These are phyloP conservation scores for Pogoniulus pusillus DNA, from an alignment of 2,797 vertebrate genomes.

Conservation along the genomic window DNA sequence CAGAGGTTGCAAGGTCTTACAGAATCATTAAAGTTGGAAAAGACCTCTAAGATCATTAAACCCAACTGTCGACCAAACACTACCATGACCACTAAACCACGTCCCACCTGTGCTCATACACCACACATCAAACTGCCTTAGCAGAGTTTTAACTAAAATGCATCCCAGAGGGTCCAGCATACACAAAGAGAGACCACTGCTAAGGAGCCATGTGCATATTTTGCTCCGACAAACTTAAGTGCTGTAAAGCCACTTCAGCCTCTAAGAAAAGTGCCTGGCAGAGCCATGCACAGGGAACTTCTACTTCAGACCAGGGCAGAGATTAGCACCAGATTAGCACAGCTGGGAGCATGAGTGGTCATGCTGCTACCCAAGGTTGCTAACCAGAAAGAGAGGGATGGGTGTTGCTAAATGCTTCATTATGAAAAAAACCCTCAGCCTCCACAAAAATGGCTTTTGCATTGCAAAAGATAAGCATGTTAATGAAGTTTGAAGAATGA, in stretches of 20 bases:
- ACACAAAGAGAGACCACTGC: accelerated
- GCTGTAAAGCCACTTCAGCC: background rate
- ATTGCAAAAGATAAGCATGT: background rate
- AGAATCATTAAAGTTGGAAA: no score
- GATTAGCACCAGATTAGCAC: background rate
- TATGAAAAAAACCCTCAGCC: background rate
- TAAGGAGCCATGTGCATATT: accelerated
- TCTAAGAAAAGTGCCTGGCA: background rate
- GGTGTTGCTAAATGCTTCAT: background rate
- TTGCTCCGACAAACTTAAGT: background rate
- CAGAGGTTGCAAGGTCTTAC: background rate
- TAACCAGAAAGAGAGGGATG: background rate
- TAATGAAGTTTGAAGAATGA: background rate
- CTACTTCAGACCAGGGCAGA: background rate
- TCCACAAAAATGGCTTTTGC: background rate
- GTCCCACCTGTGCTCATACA: background rate
- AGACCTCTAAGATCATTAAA: no score
- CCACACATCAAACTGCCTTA: accelerated
- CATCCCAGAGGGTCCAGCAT: background rate
- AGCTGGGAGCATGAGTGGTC: accelerated
- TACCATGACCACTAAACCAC: no score
- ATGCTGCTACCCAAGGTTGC: background rate
- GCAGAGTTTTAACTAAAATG: background rate
- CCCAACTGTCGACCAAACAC: no score
- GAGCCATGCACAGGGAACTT: background rate